phyloP scores from a whole-genome alignment of 1,140 invertebrate species.

The Halesus radiatus region DNA sequence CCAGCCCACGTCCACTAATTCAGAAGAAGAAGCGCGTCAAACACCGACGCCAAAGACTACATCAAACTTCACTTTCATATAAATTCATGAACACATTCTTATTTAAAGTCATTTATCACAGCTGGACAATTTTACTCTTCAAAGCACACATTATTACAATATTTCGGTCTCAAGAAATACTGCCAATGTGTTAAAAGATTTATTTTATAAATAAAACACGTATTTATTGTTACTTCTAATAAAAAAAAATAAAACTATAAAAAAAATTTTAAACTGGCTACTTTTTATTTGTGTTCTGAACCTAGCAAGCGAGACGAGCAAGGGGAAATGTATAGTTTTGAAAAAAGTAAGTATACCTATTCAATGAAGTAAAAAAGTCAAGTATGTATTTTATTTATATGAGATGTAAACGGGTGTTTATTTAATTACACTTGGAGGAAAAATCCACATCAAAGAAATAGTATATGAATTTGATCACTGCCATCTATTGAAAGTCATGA shows the following conservation, averaged over 20 bases:
- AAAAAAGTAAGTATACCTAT: too few species aligned
- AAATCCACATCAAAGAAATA: too few species aligned
- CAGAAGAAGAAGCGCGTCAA: neutral
- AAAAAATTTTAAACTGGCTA: constrained; percentile 27
- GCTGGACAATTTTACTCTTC: constrained; percentile 7
- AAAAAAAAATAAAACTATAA: constrained; percentile 25
- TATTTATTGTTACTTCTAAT: constrained; percentile 45
- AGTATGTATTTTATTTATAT: too few species aligned
- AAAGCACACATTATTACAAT: constrained; percentile 13
- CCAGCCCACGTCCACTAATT: constrained; percentile 41
- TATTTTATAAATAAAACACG: constrained; percentile 43
- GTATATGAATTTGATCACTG: too few species aligned
- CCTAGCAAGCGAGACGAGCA: too few species aligned
- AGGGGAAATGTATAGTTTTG: too few species aligned
- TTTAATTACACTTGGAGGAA: too few species aligned
- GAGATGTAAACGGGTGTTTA: too few species aligned
- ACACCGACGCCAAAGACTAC: neutral
- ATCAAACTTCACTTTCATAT: constrained; percentile 18
- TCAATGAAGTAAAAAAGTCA: too few species aligned
- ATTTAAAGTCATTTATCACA: constrained; percentile 29
- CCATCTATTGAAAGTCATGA: too few species aligned
- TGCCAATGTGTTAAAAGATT: constrained; percentile 31
- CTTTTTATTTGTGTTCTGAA: neutral
- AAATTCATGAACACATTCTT: constrained; percentile 8
- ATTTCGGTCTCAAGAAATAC: constrained; percentile 26